Evolutionary conservation across 2,113 vertebrate species (phyloP), one percentile per base, ranked within the genome.

Genomic region (Panthera uncia): DNA sequence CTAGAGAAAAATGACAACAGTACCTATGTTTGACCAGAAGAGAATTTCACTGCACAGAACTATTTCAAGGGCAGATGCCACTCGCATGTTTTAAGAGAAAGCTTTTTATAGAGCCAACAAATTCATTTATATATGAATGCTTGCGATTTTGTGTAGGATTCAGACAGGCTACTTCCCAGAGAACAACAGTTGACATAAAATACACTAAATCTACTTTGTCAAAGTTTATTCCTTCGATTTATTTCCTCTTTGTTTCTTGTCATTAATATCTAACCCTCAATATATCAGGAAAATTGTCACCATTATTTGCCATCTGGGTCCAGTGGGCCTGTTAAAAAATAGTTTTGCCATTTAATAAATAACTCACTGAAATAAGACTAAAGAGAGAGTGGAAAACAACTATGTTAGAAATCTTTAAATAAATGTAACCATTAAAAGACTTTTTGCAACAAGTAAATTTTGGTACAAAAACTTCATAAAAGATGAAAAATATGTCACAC

Each of bases 301-400:
- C 25, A 33, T 57, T 7, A 82, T 31, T 93, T 97, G 31, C 11
- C 25, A 82, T 36, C 41, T 83, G 9, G 12, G 3, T 73, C n/a
- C 36, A 94, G 31, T 52, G 4, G 3, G 66, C 3, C 7, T 33
- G 73, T 55, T 91, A n/a, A 94, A 83, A 93, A 66, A 83, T 68
- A 82, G 76, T 69, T 96, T 93, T 82, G 7, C 73, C 29, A 74
- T 45, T 94, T 91, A 95, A 68, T 63, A 79, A 91, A 85, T 80
- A 80, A 80, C 79, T 90, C 9, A 66, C 7, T 82, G 61, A 93
- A 19, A 11, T 50, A 78, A 87, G 14, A 73, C 48, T 57, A 96
- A 81, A 65, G 19, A 61, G 21, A 41, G 23, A 50, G 15, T 65
- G 1, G 10, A 66, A 93, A 65, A 86, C 2, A 29, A 36, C 19